These are phyloP conservation scores for Anaspis maculata DNA, from an alignment of 2,888 invertebrate genomes.

Conservation along the genomic window DNA sequence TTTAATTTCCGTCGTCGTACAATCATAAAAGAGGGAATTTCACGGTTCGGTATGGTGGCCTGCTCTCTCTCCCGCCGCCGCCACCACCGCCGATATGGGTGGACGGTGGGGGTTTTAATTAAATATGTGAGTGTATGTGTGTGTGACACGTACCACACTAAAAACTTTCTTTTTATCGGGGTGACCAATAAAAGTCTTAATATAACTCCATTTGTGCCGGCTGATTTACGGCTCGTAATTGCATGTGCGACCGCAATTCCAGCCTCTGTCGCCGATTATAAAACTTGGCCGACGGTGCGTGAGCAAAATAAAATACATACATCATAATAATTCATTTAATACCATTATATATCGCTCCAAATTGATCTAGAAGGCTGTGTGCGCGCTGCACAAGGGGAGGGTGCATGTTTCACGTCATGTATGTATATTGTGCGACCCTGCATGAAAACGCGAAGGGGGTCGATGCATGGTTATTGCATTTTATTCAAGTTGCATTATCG, in stretches of 20 bases:
- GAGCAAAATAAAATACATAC: constrained; percentile 31
- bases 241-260: constrained; percentile 37
- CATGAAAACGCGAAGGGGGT: too few species aligned
- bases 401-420: constrained; percentile 11
- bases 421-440: too few species aligned
- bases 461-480: too few species aligned
- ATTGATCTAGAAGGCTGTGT: constrained; percentile 21
- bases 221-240: constrained; percentile 38
- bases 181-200: constrained; percentile 30
- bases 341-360: constrained; percentile 21
- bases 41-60: too few species aligned
- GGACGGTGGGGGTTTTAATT: constrained; percentile 12
- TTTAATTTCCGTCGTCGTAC: constrained; percentile 5
- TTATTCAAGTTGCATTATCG: too few species aligned
- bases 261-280: constrained; percentile 27
- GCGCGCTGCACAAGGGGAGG: too few species aligned
- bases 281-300: constrained; percentile 28
- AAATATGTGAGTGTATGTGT: too few species aligned
- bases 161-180: constrained; percentile 12
- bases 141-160: constrained; percentile 9
- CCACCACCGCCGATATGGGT: too few species aligned
- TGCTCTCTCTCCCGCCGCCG: too few species aligned
- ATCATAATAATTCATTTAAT: constrained; percentile 28
- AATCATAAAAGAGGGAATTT: too few species aligned
- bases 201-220: constrained; percentile 35